Conservation (phyloP, 2,113 vertebrate genomes). For the Condylura cristata region DNA sequence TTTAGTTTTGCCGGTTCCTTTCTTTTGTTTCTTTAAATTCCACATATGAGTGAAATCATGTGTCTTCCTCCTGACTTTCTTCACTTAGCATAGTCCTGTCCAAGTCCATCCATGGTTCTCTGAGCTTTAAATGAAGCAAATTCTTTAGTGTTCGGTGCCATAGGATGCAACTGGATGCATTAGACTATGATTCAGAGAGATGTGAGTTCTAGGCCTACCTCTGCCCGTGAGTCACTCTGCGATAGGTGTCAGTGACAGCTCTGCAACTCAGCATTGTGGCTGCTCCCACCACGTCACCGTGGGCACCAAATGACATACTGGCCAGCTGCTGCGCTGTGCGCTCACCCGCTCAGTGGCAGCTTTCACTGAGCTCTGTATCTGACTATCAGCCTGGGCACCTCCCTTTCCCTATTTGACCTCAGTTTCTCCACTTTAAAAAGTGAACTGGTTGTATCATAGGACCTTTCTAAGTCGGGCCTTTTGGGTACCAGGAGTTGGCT, state of each 20-base stretch:
- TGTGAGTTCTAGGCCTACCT: background rate
- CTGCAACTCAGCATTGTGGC: background rate
- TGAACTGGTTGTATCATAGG: background rate
- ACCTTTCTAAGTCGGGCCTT: background rate
- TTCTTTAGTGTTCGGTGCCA: background rate
- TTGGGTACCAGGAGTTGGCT: background rate
- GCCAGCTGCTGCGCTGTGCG: background rate
- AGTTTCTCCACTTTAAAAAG: conserved; percentile 27
- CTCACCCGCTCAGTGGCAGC: background rate
- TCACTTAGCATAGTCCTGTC: too few species aligned
- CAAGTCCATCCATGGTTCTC: background rate
- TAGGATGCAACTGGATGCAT: background rate
- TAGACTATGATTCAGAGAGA: background rate
- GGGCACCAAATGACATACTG: background rate
- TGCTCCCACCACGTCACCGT: background rate
- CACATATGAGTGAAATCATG: too few species aligned
- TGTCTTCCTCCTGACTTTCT: too few species aligned
- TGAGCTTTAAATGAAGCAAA: conserved; percentile 37
- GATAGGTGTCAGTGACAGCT: background rate
- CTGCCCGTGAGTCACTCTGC: background rate
- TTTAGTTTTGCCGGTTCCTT: too few species aligned
- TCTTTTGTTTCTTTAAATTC: too few species aligned
- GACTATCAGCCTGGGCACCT: background rate
- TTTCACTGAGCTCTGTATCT: background rate
- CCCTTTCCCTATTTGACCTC: background rate